Evolutionary conservation across 2,888 invertebrate genomes (phyloP).

Genomic region (Thymelicus sylvestris): DNA sequence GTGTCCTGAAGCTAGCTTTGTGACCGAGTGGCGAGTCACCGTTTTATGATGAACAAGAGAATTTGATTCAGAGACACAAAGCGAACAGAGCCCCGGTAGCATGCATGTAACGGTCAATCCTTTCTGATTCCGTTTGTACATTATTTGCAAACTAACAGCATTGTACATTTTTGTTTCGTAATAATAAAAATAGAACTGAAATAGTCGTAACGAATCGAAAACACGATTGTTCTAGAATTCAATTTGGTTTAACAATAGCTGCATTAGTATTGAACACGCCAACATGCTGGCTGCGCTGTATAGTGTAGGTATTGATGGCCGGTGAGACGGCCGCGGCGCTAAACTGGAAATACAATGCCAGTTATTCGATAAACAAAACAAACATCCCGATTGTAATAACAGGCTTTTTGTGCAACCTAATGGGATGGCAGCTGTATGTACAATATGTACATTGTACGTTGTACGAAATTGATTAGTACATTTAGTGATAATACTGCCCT

Average conservation of each 20-base stretch:
- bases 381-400: neutral
- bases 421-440: neutral
- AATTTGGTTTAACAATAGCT: constrained; percentile 31
- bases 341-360: neutral
- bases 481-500: neutral
- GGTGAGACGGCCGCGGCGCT: constrained; percentile 9
- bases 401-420: constrained; percentile 7
- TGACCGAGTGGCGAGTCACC: too few relatives aligned
- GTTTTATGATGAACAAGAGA: too few relatives aligned
- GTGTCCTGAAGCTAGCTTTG: neutral
- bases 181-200: constrained; percentile 6
- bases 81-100: too few relatives aligned
- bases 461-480: neutral
- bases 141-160: neutral
- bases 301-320: constrained; percentile 21
- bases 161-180: neutral
- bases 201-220: constrained; percentile 22
- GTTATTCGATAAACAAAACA: constrained; percentile 8
- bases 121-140: neutral
- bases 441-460: too few relatives aligned
- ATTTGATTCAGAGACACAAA: too few relatives aligned
- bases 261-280: constrained; percentile 30
- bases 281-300: constrained; percentile 16
- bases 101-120: too few relatives aligned
- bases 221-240: constrained; percentile 31